A percentile compares a stretch with the other conserved stretches of the same genome.
phyloP scores from a whole-genome alignment of 2,797 vertebrate genomes.

The Phaenicophaeus curvirostris region DNA sequence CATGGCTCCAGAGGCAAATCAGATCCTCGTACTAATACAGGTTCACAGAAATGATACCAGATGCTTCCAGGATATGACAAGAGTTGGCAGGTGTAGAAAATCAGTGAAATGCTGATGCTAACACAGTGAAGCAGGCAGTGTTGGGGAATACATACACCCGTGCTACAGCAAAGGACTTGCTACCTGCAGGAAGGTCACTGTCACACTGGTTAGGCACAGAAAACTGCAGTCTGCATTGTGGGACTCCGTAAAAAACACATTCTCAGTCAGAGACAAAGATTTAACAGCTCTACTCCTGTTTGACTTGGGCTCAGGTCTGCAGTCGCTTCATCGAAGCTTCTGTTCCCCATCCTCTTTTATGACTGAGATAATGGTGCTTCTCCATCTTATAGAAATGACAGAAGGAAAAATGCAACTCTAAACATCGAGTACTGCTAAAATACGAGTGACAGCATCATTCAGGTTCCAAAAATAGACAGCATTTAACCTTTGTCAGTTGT shows the following conservation, averaged over 20 bases:
- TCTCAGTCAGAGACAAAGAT: not conserved
- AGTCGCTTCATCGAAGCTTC: not conserved
- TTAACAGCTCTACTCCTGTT: not conserved
- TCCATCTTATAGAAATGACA: not conserved
- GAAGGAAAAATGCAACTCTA: not conserved
- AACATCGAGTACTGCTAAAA: not conserved
- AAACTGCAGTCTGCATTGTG: not conserved
- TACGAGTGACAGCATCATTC: not conserved
- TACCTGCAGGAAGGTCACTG: not conserved
- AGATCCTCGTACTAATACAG: not conserved
- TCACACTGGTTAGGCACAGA: not conserved
- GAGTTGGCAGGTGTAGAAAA: not conserved
- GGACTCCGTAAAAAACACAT: not conserved
- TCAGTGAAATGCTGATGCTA: not conserved
- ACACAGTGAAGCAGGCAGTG: not conserved
- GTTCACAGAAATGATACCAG: not conserved
- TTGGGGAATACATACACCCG: not conserved
- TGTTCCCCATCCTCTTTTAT: not conserved
- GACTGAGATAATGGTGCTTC: not conserved
- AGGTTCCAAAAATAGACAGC: slow-evolving; percentile 39
- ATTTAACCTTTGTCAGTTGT: slow-evolving; percentile 56
- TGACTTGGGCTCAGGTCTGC: not conserved
- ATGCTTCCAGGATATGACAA: not conserved
- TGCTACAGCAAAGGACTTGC: not conserved
- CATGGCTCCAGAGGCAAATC: not conserved